Evolutionary conservation across 2,888 invertebrate species (phyloP).

Genomic region (Pimpla rufipes): DNA sequence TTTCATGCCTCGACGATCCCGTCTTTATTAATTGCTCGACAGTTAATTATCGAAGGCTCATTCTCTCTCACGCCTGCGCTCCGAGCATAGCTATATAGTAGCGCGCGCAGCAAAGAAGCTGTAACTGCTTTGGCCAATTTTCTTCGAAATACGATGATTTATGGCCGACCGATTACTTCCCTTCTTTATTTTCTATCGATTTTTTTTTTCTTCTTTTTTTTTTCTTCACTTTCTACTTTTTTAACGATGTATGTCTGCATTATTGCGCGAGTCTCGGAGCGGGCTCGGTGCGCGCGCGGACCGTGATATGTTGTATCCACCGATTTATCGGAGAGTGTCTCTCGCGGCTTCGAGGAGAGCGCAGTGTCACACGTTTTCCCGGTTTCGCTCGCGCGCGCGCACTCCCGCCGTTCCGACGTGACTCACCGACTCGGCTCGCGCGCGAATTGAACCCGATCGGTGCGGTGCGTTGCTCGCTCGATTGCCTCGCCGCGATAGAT

Average conservation of each 20-base stretch:
- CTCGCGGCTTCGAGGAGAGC: neutral
- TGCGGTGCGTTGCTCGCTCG: conserved; percentile 37
- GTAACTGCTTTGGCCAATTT: conserved; percentile 48
- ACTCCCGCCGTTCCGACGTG: conserved; percentile 39
- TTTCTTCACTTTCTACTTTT: neutral
- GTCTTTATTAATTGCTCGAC: conserved; percentile 56
- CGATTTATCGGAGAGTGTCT: neutral
- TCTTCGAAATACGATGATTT: conserved; percentile 48
- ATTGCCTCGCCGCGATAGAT: conserved; percentile 49
- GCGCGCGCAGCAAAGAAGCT: conserved; percentile 36
- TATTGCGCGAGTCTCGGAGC: neutral
- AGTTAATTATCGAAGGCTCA: conserved; percentile 46
- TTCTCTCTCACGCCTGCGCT: conserved; percentile 34
- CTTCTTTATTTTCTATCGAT: conserved; percentile 2
- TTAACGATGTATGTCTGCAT: neutral
- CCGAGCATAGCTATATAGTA: conserved; percentile 25
- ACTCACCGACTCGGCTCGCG: conserved; percentile 57
- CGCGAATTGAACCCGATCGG: conserved; percentile 39
- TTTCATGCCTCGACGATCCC: conserved; percentile 57
- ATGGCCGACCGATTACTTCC: conserved; percentile 22
- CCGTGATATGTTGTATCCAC: neutral
- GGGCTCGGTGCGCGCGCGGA: too few species aligned
- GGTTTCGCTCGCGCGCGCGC: conserved; percentile 23
- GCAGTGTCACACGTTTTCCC: conserved; percentile 51
- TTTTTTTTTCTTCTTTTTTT: neutral